phyloP scores from a whole-genome alignment of 2,888 invertebrate species.

The Apamea anceps region DNA sequence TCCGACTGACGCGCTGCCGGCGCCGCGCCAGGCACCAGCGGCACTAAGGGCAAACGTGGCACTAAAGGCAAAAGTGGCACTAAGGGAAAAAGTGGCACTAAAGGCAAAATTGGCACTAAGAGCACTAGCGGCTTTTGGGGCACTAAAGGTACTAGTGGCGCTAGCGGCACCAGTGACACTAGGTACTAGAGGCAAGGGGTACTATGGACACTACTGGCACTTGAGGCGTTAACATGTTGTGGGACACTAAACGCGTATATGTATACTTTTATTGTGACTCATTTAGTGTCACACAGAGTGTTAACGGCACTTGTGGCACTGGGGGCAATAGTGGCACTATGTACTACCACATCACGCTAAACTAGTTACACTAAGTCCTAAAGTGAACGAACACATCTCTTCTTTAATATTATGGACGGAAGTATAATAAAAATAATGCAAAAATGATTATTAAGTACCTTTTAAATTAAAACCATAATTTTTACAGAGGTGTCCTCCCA shows the following conservation, averaged over 20 bases:
- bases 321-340: slow-evolving; percentile 6
- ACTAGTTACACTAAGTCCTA: slow-evolving; percentile 15
- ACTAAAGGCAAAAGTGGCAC: neutral
- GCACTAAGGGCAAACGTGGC: slow-evolving; percentile 21
- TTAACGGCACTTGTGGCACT: slow-evolving; percentile 1
- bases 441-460: slow-evolving; percentile 14
- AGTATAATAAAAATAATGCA: slow-evolving; percentile 4
- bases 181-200: slow-evolving; percentile 13
- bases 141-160: neutral
- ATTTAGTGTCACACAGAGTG: neutral
- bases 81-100: slow-evolving; percentile 3
- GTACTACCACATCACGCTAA: slow-evolving; percentile 12
- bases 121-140: neutral
- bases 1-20: slow-evolving; percentile 81
- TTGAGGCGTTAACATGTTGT: neutral
- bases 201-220: neutral
- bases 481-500: neutral
- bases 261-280: neutral
- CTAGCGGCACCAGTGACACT: slow-evolving; percentile 19
- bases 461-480: slow-evolving; percentile 10
- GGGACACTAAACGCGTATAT: neutral
- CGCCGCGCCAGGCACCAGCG: slow-evolving; percentile 38
- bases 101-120: neutral
- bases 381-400: slow-evolving; percentile 29
- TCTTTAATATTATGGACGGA: slow-evolving; percentile 10